phyloP scores from a whole-genome alignment of 2,888 invertebrate species.

The Zelleria hepariella region DNA sequence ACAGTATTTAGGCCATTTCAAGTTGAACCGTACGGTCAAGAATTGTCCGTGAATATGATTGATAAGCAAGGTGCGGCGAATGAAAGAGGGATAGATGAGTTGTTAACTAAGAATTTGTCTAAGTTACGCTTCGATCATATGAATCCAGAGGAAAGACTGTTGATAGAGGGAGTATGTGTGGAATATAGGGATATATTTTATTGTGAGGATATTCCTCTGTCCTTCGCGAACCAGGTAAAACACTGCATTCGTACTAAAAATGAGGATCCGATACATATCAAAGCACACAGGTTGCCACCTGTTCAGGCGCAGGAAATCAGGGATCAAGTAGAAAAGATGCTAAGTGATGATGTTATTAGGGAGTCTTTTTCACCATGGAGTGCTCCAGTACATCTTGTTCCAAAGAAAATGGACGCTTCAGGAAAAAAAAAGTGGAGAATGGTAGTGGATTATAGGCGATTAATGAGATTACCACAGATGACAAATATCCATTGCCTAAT shows the following conservation, averaged over 20 bases:
- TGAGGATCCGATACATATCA: constrained; percentile 17
- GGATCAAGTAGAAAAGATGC: constrained; percentile 15
- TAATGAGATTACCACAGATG: constrained; percentile 27
- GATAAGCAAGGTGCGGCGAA: not conserved
- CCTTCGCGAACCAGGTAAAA: not conserved
- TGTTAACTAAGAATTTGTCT: not conserved
- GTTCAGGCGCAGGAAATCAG: constrained; percentile 13
- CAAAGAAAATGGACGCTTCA: constrained; percentile 16
- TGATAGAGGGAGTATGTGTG: constrained; percentile 12
- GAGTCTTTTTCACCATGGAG: constrained; percentile 18
- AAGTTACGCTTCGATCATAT: not conserved
- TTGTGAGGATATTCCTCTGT: constrained; percentile 1
- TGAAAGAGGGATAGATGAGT: too few relatives aligned
- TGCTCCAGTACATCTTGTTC: constrained; percentile 20
- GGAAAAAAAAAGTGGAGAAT: too few relatives aligned
- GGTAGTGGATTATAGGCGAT: constrained; percentile 30
- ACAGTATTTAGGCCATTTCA: not conserved
- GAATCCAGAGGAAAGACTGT: not conserved
- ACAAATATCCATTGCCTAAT: constrained; percentile 9
- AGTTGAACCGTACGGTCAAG: not conserved
- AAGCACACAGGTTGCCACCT: constrained; percentile 14
- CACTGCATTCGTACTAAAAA: constrained; percentile 8
- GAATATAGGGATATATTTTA: constrained; percentile 14
- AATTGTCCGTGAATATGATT: not conserved
- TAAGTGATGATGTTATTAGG: constrained; percentile 14